Base-by-base conservation (phyloP, 2,113 vertebrate genomes). In the Opisthocomus hoazin region DNA sequence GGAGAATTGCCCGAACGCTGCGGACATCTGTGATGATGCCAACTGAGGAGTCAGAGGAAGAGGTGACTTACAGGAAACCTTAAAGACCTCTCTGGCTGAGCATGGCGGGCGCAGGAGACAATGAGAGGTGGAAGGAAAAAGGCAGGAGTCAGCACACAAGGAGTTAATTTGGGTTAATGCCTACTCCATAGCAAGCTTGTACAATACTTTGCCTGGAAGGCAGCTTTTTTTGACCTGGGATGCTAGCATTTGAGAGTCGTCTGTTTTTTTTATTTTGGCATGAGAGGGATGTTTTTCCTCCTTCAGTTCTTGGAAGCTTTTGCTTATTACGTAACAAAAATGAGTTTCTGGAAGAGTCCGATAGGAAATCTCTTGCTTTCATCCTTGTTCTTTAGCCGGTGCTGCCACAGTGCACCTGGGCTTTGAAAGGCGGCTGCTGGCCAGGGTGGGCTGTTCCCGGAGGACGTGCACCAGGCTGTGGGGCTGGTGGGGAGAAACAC, bases 51-150 rank as follows among this genome's bases (percentile, higher is more conserved):
- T 21, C 30, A 10, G 54, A 32, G n/a, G 32, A 53, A 50, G 32
- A 46, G 41, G 48, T 21, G 15, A 23, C 73, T 41, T 14, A 4
- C 16, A 24, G 23, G 13, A 29, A 39, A 18, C 43, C 32, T 29
- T 18, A 9, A 29, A 39, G 36, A 57, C 34, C 36, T 26, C 46
- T 27, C 56, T 19, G n/a, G 8, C 26, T 34, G 39, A 21, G 56
- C 22, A 7, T 0, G 4, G 43, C 2, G 15, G 16, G 32, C 9
- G 3, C 1, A 3, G 17, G 43, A 26, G 37, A 5, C 30, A 10
- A 8, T 14, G 69, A 58, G 34, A 50, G 56, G 11, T 5, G 29
- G 43, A 61, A 27, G 56, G 27, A 26, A 36, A 57, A 50, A 19
- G 60, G 50, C 18, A 43, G 71, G 50, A 83, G 29, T 32, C 29